phyloP scores from a whole-genome alignment of 1,140 invertebrate species.

The Formica selysi region DNA sequence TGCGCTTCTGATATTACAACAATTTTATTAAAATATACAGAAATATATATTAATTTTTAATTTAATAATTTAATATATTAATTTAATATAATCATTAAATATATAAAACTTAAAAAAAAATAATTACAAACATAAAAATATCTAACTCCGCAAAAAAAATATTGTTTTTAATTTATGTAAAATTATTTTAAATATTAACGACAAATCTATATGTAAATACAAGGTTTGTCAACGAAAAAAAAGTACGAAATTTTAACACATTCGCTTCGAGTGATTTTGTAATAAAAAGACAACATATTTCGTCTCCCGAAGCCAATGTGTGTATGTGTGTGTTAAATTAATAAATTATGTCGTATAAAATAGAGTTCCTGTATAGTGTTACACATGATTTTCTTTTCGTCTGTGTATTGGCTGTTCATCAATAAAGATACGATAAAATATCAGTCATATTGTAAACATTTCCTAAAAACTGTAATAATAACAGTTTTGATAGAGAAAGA shows the following conservation, averaged over 20 bases:
- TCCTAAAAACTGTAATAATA: slow-evolving; percentile 17
- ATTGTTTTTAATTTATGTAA: background rate
- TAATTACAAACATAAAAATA: slow-evolving; percentile 33
- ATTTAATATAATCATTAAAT: slow-evolving; percentile 50
- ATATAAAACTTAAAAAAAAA: slow-evolving; percentile 48
- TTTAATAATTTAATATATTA: slow-evolving; percentile 58
- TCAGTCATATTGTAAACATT: background rate
- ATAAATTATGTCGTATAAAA: slow-evolving; percentile 16
- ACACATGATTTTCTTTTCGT: background rate
- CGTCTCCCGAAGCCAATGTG: too few relatives aligned
- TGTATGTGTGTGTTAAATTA: background rate
- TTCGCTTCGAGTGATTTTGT: too few relatives aligned
- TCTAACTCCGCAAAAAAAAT: slow-evolving; percentile 22
- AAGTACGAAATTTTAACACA: background rate
- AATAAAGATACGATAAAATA: background rate
- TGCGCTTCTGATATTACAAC: slow-evolving; percentile 77
- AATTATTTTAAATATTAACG: slow-evolving; percentile 14
- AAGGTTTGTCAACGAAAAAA: background rate
- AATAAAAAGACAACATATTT: too few relatives aligned
- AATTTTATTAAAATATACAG: slow-evolving; percentile 57
- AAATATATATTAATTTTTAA: slow-evolving; percentile 46
- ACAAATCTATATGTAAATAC: slow-evolving; percentile 29
- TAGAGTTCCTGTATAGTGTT: background rate
- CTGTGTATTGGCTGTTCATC: background rate
- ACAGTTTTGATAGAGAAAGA: background rate